Conservation (phyloP, 2,113 vertebrate genomes). For the Brachirus orientalis region DNA sequence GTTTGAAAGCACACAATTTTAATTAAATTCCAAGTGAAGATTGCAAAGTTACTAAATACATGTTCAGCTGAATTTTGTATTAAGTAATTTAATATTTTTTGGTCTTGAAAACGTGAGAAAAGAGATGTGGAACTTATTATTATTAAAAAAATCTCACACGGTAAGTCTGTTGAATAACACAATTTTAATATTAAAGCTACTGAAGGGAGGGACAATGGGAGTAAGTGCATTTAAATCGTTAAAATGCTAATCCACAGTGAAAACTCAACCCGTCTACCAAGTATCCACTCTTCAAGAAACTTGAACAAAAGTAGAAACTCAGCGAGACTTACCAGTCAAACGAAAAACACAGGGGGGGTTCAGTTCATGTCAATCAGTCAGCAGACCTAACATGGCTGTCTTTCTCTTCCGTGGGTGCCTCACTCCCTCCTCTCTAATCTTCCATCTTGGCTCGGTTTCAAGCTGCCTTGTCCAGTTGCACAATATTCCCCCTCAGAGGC, state of each 20-base stretch:
- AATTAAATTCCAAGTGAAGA: neutral
- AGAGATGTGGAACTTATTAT: no score
- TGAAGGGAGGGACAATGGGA: no score
- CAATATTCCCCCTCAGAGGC: constrained; percentile 77
- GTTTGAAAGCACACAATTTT: neutral
- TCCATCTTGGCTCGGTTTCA: constrained; percentile 78
- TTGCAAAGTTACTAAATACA: neutral
- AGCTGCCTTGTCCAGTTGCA: constrained; percentile 79
- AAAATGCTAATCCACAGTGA: constrained; percentile 6
- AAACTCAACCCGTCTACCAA: constrained; percentile 7
- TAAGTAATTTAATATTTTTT: no score
- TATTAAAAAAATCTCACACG: no score
- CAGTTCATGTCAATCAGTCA: constrained; percentile 75
- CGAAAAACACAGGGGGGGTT: constrained; percentile 41
- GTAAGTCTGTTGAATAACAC: neutral
- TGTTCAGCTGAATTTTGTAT: neutral
- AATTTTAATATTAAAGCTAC: neutral
- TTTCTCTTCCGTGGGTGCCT: constrained; percentile 63
- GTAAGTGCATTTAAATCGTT: constrained; percentile 9
- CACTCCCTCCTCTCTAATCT: constrained; percentile 67
- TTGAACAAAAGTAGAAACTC: constrained; percentile 24
- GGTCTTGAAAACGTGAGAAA: no score
- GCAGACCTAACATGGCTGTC: constrained; percentile 79
- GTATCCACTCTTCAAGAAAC: constrained; percentile 17
- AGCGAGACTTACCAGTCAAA: constrained; percentile 41